phyloP scores from a whole-genome alignment of 92 coral and sea anemone species.

The Epizoanthus stellaris region DNA sequence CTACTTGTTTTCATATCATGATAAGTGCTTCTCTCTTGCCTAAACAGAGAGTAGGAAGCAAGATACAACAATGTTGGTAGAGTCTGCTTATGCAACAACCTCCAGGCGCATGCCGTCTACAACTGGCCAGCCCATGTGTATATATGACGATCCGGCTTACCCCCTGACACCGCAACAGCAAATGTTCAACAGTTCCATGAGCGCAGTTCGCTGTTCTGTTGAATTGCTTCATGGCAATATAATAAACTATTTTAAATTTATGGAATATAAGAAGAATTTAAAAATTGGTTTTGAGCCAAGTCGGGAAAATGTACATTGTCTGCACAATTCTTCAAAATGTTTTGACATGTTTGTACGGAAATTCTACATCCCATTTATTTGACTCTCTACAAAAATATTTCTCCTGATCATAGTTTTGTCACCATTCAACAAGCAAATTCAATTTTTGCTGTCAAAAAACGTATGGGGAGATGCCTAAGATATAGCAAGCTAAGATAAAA shows the following conservation, averaged over 20 bases:
- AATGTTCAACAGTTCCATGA: conserved; percentile 19
- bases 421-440: too few relatives aligned
- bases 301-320: conserved; percentile 23
- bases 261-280: conserved; percentile 12
- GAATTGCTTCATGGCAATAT: conserved; percentile 5
- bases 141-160: conserved; percentile 50
- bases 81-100: too few relatives aligned
- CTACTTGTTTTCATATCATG: too few relatives aligned
- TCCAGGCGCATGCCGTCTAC: conserved; percentile 41
- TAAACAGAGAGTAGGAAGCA: too few relatives aligned
- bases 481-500: not conserved
- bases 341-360: conserved; percentile 4
- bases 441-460: too few relatives aligned
- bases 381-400: conserved; percentile 5
- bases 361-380: not conserved
- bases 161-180: conserved; percentile 29
- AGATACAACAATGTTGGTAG: too few relatives aligned
- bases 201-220: not conserved
- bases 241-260: conserved; percentile 5
- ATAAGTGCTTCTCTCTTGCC: too few relatives aligned
- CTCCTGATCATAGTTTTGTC: not conserved
- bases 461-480: not conserved
- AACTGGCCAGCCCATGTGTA: conserved; percentile 48
- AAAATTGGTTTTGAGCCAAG: not conserved
- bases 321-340: conserved; percentile 6